Evolutionary conservation across 2,797 vertebrate species (phyloP).

Genomic region (Avahi laniger): DNA sequence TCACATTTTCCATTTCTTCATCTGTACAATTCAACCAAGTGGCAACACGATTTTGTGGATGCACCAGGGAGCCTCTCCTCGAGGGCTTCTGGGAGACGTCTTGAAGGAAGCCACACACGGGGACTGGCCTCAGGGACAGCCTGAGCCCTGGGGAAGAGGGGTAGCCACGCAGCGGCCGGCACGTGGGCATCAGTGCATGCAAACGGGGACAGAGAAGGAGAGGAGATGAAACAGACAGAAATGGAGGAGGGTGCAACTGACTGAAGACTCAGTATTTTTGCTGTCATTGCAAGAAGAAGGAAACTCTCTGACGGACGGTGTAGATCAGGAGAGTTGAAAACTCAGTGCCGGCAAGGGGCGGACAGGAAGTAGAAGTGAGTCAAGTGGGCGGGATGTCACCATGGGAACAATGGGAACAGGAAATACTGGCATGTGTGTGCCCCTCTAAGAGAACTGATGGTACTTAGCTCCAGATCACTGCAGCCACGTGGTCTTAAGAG

Average conservation of each 20-base stretch:
- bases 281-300: background rate
- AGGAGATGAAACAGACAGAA: background rate
- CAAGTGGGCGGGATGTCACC: too few relatives aligned
- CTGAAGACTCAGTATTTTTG: background rate
- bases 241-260: fast-evolving
- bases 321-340: background rate
- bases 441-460: background rate
- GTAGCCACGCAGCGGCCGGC: too few relatives aligned
- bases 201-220: too few relatives aligned
- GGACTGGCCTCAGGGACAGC: background rate
- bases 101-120: background rate
- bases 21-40: background rate
- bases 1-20: constrained; percentile 18
- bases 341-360: background rate
- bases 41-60: background rate
- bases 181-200: background rate
- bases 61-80: background rate
- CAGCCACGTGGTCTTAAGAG: too few relatives aligned
- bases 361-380: background rate
- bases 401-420: background rate
- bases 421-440: fast-evolving
- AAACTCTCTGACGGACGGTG: background rate
- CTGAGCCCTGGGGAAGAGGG: background rate
- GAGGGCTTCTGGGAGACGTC: background rate
- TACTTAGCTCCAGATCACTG: background rate